A percentile compares a stretch with the other conserved stretches of the same genome.
Conservation (phyloP, 1,140 invertebrate genomes). For the Varroa destructor region DNA sequence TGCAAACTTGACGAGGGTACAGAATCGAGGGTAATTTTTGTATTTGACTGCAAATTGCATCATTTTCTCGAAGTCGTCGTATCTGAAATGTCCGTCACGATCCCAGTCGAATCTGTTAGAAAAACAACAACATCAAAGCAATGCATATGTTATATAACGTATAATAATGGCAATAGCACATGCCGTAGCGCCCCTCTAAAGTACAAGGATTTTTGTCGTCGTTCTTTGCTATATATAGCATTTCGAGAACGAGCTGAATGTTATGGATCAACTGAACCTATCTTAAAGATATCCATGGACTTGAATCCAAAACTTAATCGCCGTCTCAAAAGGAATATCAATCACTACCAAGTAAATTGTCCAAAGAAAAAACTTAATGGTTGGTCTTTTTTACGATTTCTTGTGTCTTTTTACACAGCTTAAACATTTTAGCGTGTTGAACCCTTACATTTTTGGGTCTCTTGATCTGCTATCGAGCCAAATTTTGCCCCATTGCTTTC, state of each 20-base stretch:
- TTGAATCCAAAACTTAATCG: background rate
- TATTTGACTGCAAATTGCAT: conserved; percentile 11
- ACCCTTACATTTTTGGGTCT: no score
- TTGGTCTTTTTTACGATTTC: no score
- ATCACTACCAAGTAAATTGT: no score
- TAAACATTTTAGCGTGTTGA: no score
- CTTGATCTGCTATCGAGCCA: no score
- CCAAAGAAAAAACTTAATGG: no score
- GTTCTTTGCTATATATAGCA: background rate
- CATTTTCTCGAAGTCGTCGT: conserved; percentile 9
- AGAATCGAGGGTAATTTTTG: conserved; percentile 20
- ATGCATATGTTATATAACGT: background rate
- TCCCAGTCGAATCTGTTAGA: conserved; percentile 11
- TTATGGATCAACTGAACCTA: background rate
- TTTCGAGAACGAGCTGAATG: background rate
- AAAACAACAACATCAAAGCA: background rate
- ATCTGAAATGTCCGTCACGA: background rate
- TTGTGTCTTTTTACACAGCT: no score
- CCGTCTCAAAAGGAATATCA: no score
- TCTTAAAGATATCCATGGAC: background rate
- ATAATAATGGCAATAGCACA: no score
- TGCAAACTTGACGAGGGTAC: conserved; percentile 14
- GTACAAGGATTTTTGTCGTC: background rate
- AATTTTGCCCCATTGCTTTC: no score
- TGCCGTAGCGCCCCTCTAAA: background rate